Conservation (phyloP, 53 echinoderm and acorn worm species). For the Holothuria leucospilota region DNA sequence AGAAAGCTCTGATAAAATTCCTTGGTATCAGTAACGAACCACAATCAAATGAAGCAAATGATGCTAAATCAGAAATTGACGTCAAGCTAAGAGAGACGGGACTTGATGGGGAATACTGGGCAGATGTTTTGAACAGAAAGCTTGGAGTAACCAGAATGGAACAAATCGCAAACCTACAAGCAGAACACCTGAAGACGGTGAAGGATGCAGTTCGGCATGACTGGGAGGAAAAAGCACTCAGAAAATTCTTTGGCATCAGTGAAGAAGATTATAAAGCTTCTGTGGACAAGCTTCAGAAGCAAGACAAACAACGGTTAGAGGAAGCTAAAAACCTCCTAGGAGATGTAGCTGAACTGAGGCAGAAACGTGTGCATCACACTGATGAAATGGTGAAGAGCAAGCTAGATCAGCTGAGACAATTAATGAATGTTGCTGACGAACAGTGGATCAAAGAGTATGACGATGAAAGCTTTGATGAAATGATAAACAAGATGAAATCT, state of each 20-base stretch:
- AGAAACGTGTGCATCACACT: constrained; percentile 27
- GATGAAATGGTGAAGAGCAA: constrained; percentile 33
- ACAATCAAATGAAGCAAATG: neutral
- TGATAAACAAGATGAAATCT: constrained; percentile 36
- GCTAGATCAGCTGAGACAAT: constrained; percentile 51
- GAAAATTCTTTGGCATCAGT: constrained; percentile 20
- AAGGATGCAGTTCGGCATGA: constrained; percentile 15
- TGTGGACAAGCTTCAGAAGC: neutral
- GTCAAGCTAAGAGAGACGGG: constrained; percentile 18
- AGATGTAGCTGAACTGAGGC: constrained; percentile 8
- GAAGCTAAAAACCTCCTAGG: neutral
- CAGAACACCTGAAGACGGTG: constrained; percentile 9
- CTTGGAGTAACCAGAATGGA: constrained; percentile 37
- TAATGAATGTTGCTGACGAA: constrained; percentile 26
- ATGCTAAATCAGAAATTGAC: constrained; percentile 3
- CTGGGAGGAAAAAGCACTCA: constrained; percentile 42
- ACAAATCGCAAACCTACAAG: neutral
- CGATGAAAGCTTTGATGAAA: constrained; percentile 16
- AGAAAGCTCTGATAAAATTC: constrained; percentile 1
- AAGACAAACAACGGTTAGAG: neutral
- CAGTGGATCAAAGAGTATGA: constrained; percentile 28
- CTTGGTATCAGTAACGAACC: constrained; percentile 17
- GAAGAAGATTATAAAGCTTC: neutral
- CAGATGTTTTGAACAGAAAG: constrained; percentile 31
- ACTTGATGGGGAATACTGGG: constrained; percentile 26